Conservation (phyloP, 2,888 invertebrate species). For the Eupithecia centaureata region DNA sequence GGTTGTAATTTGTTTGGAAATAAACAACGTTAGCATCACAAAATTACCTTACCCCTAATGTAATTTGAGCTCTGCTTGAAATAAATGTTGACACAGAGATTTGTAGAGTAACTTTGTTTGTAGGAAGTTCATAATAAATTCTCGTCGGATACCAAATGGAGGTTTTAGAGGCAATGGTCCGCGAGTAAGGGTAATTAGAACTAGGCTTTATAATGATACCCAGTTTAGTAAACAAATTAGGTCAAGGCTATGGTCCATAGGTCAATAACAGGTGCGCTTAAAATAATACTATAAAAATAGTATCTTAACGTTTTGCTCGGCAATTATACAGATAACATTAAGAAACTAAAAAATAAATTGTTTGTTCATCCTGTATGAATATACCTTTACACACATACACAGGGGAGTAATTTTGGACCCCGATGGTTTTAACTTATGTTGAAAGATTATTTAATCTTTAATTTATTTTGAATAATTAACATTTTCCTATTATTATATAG, state of each 20-base stretch:
- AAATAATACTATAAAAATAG: too few relatives aligned
- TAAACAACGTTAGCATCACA: slow-evolving; percentile 43
- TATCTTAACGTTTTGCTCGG: not conserved
- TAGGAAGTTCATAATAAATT: slow-evolving; percentile 26
- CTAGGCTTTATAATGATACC: slow-evolving; percentile 17
- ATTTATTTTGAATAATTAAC: too few relatives aligned
- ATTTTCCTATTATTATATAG: too few relatives aligned
- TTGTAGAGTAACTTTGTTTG: slow-evolving; percentile 33
- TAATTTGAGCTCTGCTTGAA: slow-evolving; percentile 48
- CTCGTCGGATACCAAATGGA: slow-evolving; percentile 22
- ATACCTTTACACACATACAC: too few relatives aligned
- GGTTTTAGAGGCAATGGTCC: slow-evolving; percentile 18
- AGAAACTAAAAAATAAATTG: not conserved
- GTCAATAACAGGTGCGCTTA: not conserved
- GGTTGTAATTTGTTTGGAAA: slow-evolving; percentile 37
- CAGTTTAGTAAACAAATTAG: not conserved
- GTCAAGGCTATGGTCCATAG: not conserved
- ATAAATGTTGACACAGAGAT: slow-evolving; percentile 46
- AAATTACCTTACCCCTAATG: slow-evolving; percentile 32
- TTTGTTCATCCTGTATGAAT: too few relatives aligned
- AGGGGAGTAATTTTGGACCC: too few relatives aligned
- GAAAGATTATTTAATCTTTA: too few relatives aligned
- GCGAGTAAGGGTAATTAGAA: slow-evolving; percentile 15
- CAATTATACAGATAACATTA: not conserved
- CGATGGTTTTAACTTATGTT: too few relatives aligned